Percentiles rank a stretch among this genome's conserved stretches.
Evolutionary conservation across 1,140 invertebrate genomes (phyloP).

Genomic region (Polyergus mexicanus): DNA sequence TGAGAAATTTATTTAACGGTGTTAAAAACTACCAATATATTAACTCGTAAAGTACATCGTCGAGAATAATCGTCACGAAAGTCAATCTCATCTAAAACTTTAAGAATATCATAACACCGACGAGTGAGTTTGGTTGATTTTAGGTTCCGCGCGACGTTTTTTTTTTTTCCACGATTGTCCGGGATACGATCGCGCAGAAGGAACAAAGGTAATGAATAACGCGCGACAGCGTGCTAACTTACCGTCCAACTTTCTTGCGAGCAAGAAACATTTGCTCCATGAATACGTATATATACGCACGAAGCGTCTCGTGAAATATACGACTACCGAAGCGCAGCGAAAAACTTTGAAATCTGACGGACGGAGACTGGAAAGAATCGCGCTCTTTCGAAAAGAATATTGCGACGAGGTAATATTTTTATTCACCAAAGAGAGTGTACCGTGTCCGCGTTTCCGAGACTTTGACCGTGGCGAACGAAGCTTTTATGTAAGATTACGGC

Average conservation of each 20-base stretch:
- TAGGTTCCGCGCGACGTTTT: constrained; percentile 11
- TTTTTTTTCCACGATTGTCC: constrained; percentile 52
- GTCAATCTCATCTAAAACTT: constrained; percentile 23
- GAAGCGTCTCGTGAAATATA: constrained; percentile 53
- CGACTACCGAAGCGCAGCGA: constrained; percentile 44
- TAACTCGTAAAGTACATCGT: background rate
- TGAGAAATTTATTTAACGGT: background rate
- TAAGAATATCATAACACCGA: background rate
- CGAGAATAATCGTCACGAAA: background rate
- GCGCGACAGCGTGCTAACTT: constrained; percentile 61
- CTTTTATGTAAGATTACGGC: constrained; percentile 34
- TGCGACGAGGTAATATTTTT: constrained; percentile 49
- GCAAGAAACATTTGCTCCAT: constrained; percentile 67
- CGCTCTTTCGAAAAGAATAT: constrained; percentile 58
- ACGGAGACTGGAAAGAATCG: constrained; percentile 56
- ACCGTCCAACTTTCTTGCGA: constrained; percentile 63
- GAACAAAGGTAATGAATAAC: constrained; percentile 68
- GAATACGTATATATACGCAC: constrained; percentile 60
- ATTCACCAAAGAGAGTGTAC: constrained; percentile 47
- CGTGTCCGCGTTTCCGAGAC: background rate
- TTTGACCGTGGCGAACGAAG: background rate
- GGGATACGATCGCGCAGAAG: constrained; percentile 47
- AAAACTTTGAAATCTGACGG: constrained; percentile 60
- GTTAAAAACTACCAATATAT: background rate
- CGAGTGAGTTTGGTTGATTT: constrained; percentile 27